phyloP scores from a whole-genome alignment of 2,888 invertebrate genomes.

The Melangyna quadrimaculata region DNA sequence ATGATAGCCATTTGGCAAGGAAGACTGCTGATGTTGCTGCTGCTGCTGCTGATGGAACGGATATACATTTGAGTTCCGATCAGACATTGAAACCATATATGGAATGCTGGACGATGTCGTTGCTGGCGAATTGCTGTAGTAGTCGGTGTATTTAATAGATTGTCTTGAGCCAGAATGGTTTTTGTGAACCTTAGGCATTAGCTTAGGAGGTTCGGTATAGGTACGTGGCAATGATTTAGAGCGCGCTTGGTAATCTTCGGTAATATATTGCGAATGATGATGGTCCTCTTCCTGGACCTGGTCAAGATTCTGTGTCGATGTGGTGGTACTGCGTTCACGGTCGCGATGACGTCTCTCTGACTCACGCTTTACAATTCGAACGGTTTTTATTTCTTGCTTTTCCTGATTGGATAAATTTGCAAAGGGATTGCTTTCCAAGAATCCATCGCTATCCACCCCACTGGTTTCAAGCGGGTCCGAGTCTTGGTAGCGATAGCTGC shows the following conservation, averaged over 20 bases:
- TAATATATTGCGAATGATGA: slow-evolving; percentile 50
- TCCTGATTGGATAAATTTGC: slow-evolving; percentile 87
- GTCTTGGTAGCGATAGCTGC: slow-evolving; percentile 77
- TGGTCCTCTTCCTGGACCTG: slow-evolving; percentile 80
- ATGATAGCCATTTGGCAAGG: slow-evolving; percentile 75
- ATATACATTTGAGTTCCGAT: slow-evolving; percentile 78
- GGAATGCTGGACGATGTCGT: slow-evolving; percentile 45
- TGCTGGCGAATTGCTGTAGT: slow-evolving; percentile 70
- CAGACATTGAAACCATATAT: slow-evolving; percentile 75
- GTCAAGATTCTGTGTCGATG: slow-evolving; percentile 80
- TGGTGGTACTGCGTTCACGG: slow-evolving; percentile 85
- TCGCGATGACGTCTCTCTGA: slow-evolving; percentile 92
- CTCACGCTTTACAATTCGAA: slow-evolving; percentile 95
- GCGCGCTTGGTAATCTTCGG: slow-evolving; percentile 77
- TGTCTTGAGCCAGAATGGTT: slow-evolving; percentile 73
- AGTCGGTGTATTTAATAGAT: slow-evolving; percentile 73
- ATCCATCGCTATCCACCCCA: slow-evolving; percentile 80
- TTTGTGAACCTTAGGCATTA: slow-evolving; percentile 66
- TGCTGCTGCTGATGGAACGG: slow-evolving; percentile 73
- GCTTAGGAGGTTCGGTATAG: slow-evolving; percentile 77
- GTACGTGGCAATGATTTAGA: slow-evolving; percentile 83
- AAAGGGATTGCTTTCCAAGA: slow-evolving; percentile 79
- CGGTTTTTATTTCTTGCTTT: slow-evolving; percentile 95
- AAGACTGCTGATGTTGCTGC: slow-evolving; percentile 71
- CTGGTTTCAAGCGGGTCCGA: slow-evolving; percentile 79